A percentile compares a stretch with the other conserved stretches of the same genome.
Conservation (phyloP, 2,797 vertebrate species). For the Pelobates cultripes region DNA sequence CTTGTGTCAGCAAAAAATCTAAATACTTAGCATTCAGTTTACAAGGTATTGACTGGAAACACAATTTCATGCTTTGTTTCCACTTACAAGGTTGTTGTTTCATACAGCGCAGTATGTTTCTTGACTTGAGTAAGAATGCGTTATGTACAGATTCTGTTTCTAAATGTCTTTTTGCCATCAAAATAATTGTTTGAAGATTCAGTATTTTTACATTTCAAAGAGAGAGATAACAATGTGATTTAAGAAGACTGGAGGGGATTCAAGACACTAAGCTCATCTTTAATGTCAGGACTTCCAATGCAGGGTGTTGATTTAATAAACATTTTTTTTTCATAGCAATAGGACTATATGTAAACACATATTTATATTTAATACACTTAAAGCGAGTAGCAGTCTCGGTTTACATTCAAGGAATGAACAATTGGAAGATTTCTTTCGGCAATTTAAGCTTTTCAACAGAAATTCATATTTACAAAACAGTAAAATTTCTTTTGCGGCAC, state of each 20-base stretch:
- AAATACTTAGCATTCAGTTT: constrained; percentile 64
- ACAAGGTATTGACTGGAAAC: constrained; percentile 61
- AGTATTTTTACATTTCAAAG: constrained; percentile 75
- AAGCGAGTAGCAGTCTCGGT: not conserved
- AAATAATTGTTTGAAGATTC: constrained; percentile 73
- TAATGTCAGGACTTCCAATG: constrained; percentile 14
- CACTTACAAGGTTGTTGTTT: constrained; percentile 38
- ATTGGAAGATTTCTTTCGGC: not conserved
- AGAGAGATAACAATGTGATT: constrained; percentile 72
- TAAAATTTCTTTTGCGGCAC: too few species aligned
- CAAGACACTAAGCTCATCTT: constrained; percentile 58
- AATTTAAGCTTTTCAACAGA: too few species aligned
- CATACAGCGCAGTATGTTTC: not conserved
- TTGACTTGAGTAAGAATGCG: constrained; percentile 37
- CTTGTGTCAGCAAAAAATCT: constrained; percentile 6
- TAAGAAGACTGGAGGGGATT: constrained; percentile 66
- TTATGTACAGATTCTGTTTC: constrained; percentile 62
- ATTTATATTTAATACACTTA: not conserved
- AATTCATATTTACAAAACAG: too few species aligned
- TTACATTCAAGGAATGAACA: not conserved
- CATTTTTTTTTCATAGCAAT: constrained; percentile 17
- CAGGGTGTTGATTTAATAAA: constrained; percentile 22
- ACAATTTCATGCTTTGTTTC: constrained; percentile 73
- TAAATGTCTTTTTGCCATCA: constrained; percentile 70
- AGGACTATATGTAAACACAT: constrained; percentile 41